Evolutionary conservation across 2,888 invertebrate species (phyloP).

Genomic region (Zaprionus obscuricornis): DNA sequence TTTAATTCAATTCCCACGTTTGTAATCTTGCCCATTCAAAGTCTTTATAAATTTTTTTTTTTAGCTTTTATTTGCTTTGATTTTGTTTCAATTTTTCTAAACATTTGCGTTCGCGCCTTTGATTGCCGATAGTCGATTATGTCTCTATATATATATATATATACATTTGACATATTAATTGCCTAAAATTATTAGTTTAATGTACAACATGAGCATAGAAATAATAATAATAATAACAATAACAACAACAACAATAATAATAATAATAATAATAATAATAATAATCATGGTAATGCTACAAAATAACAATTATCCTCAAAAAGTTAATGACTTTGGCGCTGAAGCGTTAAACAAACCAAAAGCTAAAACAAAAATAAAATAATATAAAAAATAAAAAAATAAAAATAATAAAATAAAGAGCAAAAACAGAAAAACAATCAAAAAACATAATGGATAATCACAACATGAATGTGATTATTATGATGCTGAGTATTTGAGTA

Average conservation of each 20-base stretch:
- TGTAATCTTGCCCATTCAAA: too few species aligned
- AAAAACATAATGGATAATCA: slow-evolving; percentile 40
- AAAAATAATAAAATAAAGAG: slow-evolving; percentile 26
- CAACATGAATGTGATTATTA: slow-evolving; percentile 36
- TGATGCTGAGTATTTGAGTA: slow-evolving; percentile 1
- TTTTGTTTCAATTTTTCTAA: too few species aligned
- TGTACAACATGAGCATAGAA: slow-evolving; percentile 26
- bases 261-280: slow-evolving; percentile 6
- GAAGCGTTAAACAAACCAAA: slow-evolving; percentile 46
- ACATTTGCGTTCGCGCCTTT: too few species aligned
- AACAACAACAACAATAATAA: not conserved
- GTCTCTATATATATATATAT: not conserved
- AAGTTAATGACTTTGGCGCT: slow-evolving; percentile 62
- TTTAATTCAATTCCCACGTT: too few species aligned
- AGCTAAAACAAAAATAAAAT: too few species aligned
- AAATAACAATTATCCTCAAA: too few species aligned
- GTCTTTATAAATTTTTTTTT: too few species aligned
- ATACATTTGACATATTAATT: slow-evolving; percentile 20
- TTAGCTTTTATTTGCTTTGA: too few species aligned
- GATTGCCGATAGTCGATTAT: too few species aligned
- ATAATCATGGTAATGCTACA: not conserved
- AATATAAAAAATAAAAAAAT: too few species aligned
- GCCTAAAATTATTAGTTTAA: slow-evolving; percentile 18
- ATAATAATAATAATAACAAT: slow-evolving; percentile 6
- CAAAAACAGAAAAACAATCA: slow-evolving; percentile 27